phyloP scores from a whole-genome alignment of 2,888 invertebrate genomes.

The Emmelina monodactyla region DNA sequence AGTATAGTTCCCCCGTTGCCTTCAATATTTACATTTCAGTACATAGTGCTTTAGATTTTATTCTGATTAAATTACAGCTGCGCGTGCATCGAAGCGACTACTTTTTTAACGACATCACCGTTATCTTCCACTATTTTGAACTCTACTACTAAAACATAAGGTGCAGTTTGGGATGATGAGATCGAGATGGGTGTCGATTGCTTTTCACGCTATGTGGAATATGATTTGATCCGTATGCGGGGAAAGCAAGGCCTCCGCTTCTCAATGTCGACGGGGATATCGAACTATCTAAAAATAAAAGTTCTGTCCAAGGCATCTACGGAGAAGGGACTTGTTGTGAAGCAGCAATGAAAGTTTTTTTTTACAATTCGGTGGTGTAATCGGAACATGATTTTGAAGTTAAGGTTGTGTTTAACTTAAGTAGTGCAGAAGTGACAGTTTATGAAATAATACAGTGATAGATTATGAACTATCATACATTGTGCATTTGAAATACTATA shows the following conservation, averaged over 20 bases:
- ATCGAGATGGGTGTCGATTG: slow-evolving; percentile 25
- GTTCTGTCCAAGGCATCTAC: not conserved
- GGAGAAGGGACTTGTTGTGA: no score
- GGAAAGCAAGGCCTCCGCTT: slow-evolving; percentile 29
- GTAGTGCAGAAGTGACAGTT: no score
- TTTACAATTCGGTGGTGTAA: no score
- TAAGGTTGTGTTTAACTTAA: no score
- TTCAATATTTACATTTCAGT: no score
- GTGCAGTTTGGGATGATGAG: slow-evolving; percentile 13
- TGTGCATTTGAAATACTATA: no score
- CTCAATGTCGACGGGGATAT: not conserved
- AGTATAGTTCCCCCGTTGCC: no score
- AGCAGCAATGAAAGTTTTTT: no score
- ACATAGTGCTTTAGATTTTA: slow-evolving; percentile 14
- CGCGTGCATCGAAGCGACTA: slow-evolving; percentile 28
- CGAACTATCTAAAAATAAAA: not conserved
- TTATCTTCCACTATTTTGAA: slow-evolving; percentile 16
- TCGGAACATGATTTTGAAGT: no score
- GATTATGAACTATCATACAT: no score
- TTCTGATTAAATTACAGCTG: slow-evolving; percentile 22
- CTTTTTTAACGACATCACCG: slow-evolving; percentile 25
- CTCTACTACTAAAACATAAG: slow-evolving; percentile 25
- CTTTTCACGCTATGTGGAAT: slow-evolving; percentile 36
- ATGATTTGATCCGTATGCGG: slow-evolving; percentile 37
- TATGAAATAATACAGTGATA: no score